These are phyloP conservation scores for Philhelius pedissequus DNA, from an alignment of 2,888 invertebrate species.

Conservation along the genomic window DNA sequence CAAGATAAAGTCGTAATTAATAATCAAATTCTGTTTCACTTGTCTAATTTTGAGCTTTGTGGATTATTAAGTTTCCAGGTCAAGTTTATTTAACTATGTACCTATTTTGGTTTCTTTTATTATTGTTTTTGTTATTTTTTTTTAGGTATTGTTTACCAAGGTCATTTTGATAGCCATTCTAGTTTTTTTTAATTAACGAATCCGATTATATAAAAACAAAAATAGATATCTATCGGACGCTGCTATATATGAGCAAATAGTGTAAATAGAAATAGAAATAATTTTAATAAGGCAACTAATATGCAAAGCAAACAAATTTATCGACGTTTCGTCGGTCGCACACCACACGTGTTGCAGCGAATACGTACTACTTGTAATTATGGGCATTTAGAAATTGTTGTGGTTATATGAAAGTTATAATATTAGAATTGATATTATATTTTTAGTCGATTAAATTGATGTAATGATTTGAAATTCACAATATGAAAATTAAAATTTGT, in stretches of 20 bases:
- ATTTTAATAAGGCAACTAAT: constrained; percentile 2
- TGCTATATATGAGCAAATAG: neutral
- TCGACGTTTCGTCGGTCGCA: neutral
- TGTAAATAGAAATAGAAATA: neutral
- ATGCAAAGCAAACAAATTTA: constrained; percentile 11
- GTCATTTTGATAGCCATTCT: constrained; percentile 24
- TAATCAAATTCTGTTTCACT: constrained; percentile 7
- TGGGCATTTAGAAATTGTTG: neutral
- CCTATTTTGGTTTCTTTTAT: neutral
- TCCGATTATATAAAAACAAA: neutral
- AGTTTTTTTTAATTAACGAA: constrained; percentile 31
- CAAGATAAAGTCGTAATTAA: neutral
- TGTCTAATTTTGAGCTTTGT: neutral
- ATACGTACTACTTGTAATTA: neutral
- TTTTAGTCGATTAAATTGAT: too few relatives aligned
- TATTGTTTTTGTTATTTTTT: neutral
- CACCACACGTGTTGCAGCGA: neutral
- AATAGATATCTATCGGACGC: constrained; percentile 3
- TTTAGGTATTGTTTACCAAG: constrained; percentile 1
- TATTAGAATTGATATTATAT: too few relatives aligned
- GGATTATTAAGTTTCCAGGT: constrained; percentile 41
- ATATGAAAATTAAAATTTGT: too few relatives aligned
- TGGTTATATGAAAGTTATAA: neutral
- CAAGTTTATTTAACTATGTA: constrained; percentile 29
- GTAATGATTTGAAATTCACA: too few relatives aligned